Conservation (phyloP, 2,888 invertebrate species). For the Caenorhabditis parvicauda region DNA sequence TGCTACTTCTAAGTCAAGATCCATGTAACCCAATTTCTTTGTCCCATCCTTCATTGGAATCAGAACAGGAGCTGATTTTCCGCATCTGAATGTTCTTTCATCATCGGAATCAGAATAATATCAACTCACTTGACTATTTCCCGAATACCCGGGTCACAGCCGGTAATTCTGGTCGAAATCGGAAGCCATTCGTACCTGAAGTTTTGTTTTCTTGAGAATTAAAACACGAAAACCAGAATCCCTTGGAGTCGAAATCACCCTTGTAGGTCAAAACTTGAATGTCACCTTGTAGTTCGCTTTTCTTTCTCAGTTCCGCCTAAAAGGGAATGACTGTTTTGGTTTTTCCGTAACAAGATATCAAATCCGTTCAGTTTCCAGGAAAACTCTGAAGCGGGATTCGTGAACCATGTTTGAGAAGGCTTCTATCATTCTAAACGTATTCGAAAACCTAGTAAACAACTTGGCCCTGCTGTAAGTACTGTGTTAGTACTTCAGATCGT, state of each 20-base stretch:
- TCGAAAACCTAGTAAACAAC: neutral
- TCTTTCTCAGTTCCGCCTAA: slow-evolving; percentile 43
- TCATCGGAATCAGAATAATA: neutral
- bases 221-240: slow-evolving; percentile 18
- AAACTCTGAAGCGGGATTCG: too few species aligned
- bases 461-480: neutral
- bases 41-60: slow-evolving; percentile 35
- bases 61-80: slow-evolving; percentile 44
- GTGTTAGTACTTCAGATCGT: too few species aligned
- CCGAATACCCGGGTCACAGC: slow-evolving; percentile 18
- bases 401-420: neutral
- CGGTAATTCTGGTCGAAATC: slow-evolving; percentile 29
- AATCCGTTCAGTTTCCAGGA: too few species aligned
- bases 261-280: slow-evolving; percentile 49
- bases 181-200: slow-evolving; percentile 48
- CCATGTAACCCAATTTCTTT: slow-evolving; percentile 39
- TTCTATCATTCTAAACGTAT: neutral
- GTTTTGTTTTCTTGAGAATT: neutral
- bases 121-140: slow-evolving; percentile 17
- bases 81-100: slow-evolving; percentile 33
- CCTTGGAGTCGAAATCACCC: slow-evolving; percentile 37
- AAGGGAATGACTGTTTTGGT: too few species aligned
- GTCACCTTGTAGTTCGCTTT: slow-evolving; percentile 44
- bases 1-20: slow-evolving; percentile 38
- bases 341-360: too few species aligned